A percentile compares a stretch with the other conserved stretches of the same genome.
Conservation (phyloP, 2,797 vertebrate genomes). For the Clarias fuscus region DNA sequence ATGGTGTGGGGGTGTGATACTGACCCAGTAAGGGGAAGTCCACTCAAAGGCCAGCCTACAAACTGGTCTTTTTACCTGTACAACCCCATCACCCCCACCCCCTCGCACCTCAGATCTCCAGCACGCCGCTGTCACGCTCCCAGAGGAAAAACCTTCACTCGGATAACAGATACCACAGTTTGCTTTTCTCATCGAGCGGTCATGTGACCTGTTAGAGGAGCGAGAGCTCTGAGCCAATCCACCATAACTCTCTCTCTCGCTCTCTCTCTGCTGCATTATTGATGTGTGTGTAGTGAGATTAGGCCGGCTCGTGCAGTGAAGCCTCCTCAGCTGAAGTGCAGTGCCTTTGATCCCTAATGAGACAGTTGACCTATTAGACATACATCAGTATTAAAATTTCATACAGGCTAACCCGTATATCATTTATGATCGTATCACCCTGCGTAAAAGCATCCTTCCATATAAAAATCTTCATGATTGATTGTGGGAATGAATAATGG, state of each 20-base stretch:
- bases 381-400: slow-evolving; percentile 19
- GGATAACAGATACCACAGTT: not conserved
- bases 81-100: no score
- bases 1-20: not conserved
- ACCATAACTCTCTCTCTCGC: not conserved
- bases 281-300: slow-evolving; percentile 68
- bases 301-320: slow-evolving; percentile 55
- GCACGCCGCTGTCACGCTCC: not conserved
- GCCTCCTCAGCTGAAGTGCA: slow-evolving; percentile 55
- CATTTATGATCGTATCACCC: not conserved
- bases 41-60: not conserved
- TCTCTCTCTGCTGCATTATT: slow-evolving; percentile 71
- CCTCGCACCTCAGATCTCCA: slow-evolving; percentile 4
- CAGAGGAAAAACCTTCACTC: not conserved
- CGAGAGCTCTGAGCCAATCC: not conserved
- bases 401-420: not conserved
- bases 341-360: slow-evolving; percentile 60
- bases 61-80: not conserved
- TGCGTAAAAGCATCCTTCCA: not conserved
- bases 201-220: slow-evolving; percentile 7
- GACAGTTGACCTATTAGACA: slow-evolving; percentile 50
- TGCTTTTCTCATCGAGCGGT: not conserved
- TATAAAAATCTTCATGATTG: not conserved
- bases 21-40: slow-evolving; percentile 26
- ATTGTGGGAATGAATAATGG: not conserved